Evolutionary conservation across 2,888 invertebrate genomes (phyloP).

Genomic region (Drosophila merina): DNA sequence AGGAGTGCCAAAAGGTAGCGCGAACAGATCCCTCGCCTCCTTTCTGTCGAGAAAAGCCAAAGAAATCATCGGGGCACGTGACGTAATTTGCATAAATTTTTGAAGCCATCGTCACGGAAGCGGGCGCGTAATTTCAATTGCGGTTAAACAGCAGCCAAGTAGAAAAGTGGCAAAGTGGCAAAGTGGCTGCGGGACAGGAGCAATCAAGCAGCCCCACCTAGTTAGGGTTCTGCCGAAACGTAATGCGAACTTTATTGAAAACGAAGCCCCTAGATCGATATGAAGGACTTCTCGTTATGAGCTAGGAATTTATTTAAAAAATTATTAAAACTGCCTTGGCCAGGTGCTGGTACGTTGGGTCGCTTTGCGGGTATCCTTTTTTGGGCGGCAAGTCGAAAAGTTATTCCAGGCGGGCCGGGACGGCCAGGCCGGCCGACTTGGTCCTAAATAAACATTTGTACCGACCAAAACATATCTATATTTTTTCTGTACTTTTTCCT

Average conservation of each 20-base stretch:
- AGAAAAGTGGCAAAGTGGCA: slow-evolving; percentile 75
- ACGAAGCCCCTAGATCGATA: slow-evolving; percentile 64
- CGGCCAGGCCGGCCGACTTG: slow-evolving; percentile 17
- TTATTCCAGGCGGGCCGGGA: slow-evolving; percentile 32
- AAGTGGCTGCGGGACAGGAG: slow-evolving; percentile 46
- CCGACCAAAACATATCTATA: slow-evolving; percentile 56
- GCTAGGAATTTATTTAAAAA: slow-evolving; percentile 69
- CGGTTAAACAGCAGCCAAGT: slow-evolving; percentile 78
- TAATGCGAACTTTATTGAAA: slow-evolving; percentile 70
- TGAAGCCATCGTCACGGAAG: slow-evolving; percentile 64
- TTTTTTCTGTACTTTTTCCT: slow-evolving; percentile 44
- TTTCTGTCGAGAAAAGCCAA: slow-evolving; percentile 53
- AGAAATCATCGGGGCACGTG: slow-evolving; percentile 81
- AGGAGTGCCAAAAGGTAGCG: slow-evolving; percentile 51
- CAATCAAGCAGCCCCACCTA: slow-evolving; percentile 20
- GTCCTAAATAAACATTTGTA: slow-evolving; percentile 71
- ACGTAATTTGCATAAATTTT: slow-evolving; percentile 83
- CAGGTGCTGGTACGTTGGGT: slow-evolving; percentile 22
- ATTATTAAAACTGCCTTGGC: slow-evolving; percentile 60
- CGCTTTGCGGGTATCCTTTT: background rate
- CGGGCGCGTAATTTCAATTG: slow-evolving; percentile 78
- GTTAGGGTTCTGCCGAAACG: slow-evolving; percentile 46
- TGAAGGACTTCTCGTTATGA: slow-evolving; percentile 49
- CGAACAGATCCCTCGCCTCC: slow-evolving; percentile 22
- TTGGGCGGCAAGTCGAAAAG: slow-evolving; percentile 34